Percentiles rank a stretch among this genome's conserved stretches.
phyloP scores from a whole-genome alignment of 2,113 vertebrate species.

The Lates calcarifer region DNA sequence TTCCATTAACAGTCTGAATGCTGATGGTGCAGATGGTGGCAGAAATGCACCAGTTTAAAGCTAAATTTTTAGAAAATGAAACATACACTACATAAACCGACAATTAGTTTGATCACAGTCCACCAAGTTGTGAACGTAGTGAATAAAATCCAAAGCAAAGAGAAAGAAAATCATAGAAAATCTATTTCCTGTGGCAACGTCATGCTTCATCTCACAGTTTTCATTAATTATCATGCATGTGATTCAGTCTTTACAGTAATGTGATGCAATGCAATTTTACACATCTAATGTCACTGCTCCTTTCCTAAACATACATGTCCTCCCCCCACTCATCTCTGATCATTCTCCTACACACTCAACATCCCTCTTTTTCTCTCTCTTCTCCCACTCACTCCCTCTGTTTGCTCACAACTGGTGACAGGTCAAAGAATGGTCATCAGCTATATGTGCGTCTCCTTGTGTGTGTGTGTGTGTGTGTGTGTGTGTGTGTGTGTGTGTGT shows the following conservation, averaged over 20 bases:
- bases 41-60: slow-evolving; percentile 23
- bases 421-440: slow-evolving; percentile 59
- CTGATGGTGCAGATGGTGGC: slow-evolving; percentile 21
- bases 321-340: slow-evolving; percentile 1
- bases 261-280: no score
- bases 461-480: slow-evolving; percentile 11
- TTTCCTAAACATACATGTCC: not conserved
- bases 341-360: not conserved
- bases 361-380: not conserved
- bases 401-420: slow-evolving; percentile 39
- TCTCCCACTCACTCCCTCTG: slow-evolving; percentile 8
- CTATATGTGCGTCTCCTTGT: not conserved
- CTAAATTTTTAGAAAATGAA: no score
- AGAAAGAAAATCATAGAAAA: no score
- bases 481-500: not conserved
- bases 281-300: not conserved
- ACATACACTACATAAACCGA: no score
- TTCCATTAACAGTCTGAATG: not conserved
- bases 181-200: no score
- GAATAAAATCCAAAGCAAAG: no score
- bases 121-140: no score
- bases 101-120: no score
- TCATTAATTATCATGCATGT: no score
- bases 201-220: no score
- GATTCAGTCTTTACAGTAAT: no score